Percentiles rank a stretch among this genome's conserved stretches.
Evolutionary conservation across 2,113 vertebrate species (phyloP).

Genomic region (Argyrosomus japonicus): DNA sequence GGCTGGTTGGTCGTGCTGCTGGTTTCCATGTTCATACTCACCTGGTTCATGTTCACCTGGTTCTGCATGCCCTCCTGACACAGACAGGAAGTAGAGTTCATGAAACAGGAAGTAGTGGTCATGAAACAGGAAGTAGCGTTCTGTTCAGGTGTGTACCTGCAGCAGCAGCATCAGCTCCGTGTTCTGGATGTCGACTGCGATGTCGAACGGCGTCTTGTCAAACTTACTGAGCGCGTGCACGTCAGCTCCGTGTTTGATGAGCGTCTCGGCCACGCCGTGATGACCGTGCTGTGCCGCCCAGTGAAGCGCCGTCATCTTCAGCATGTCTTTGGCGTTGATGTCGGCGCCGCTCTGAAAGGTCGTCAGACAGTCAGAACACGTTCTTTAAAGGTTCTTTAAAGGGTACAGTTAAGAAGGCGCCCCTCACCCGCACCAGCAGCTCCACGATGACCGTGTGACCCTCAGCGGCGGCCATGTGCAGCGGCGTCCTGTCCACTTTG

Average conservation of each 20-base stretch:
- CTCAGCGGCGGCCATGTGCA: slow-evolving; percentile 93
- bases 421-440: slow-evolving; percentile 88
- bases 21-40: slow-evolving; percentile 76
- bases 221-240: slow-evolving; percentile 93
- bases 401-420: too few relatives aligned
- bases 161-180: slow-evolving; percentile 88
- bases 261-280: slow-evolving; percentile 86
- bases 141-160: slow-evolving; percentile 82
- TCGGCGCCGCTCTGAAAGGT: slow-evolving; percentile 89
- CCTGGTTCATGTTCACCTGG: slow-evolving; percentile 85
- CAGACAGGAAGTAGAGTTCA: neutral
- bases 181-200: slow-evolving; percentile 91
- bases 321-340: slow-evolving; percentile 96
- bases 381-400: too few relatives aligned
- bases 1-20: slow-evolving; percentile 71
- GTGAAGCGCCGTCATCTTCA: slow-evolving; percentile 96
- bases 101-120: too few relatives aligned
- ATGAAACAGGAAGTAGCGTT: too few relatives aligned
- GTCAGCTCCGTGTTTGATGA: slow-evolving; percentile 90
- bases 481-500: slow-evolving; percentile 93
- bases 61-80: slow-evolving; percentile 91
- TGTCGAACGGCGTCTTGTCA: slow-evolving; percentile 93
- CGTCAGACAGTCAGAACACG: neutral
- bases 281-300: slow-evolving; percentile 93
- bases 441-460: slow-evolving; percentile 91